Conservation (phyloP, 2,113 vertebrate species). For the Edolisoma coerulescens region DNA sequence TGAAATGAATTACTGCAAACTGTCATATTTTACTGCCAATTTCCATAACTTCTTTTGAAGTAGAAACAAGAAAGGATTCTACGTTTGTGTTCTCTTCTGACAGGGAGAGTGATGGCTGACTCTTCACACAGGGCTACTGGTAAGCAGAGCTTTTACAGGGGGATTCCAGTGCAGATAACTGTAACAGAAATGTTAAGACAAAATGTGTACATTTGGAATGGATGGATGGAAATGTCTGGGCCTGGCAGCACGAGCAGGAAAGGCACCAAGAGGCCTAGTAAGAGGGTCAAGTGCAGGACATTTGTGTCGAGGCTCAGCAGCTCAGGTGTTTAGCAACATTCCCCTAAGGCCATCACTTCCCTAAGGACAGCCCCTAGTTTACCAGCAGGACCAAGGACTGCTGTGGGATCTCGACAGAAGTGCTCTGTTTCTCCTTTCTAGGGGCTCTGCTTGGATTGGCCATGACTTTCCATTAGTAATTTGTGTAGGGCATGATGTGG, state of each 20-base stretch:
- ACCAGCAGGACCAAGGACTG: background rate
- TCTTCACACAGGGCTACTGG: background rate
- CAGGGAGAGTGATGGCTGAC: background rate
- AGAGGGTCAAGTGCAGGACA: background rate
- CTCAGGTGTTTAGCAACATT: background rate
- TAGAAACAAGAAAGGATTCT: background rate
- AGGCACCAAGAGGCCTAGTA: background rate
- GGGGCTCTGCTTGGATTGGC: background rate
- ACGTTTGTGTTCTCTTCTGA: background rate
- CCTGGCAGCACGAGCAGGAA: background rate
- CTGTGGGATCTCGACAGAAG: background rate
- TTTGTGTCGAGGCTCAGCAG: background rate
- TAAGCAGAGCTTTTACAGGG: background rate
- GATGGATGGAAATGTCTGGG: background rate
- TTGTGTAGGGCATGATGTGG: too few species aligned
- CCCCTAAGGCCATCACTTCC: background rate
- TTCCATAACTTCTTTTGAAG: background rate
- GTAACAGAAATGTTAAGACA: background rate
- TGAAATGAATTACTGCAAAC: background rate
- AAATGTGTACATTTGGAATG: fast-evolving
- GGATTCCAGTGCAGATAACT: background rate
- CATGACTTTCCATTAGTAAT: background rate
- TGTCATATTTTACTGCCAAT: background rate
- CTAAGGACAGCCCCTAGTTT: background rate
- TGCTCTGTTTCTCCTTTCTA: background rate